These are phyloP conservation scores for Catonia carolina DNA, from an alignment of 2,888 invertebrate species.

Conservation along the genomic window DNA sequence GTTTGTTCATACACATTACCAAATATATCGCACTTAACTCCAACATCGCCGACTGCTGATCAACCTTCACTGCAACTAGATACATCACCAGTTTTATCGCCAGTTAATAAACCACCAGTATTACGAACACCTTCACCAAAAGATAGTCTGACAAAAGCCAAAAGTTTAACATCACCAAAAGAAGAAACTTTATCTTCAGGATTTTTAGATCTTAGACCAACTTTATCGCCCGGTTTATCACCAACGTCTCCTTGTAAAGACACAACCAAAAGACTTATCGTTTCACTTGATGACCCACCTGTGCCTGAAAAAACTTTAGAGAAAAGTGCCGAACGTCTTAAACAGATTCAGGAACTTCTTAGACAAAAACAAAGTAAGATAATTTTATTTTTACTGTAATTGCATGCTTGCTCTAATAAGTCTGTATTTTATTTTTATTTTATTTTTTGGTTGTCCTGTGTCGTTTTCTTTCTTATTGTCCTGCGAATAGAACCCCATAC, in stretches of 20 bases:
- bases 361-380: slow-evolving; percentile 58
- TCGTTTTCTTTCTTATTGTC: no score
- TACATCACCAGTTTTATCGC: slow-evolving; percentile 18
- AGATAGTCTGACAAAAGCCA: slow-evolving; percentile 43
- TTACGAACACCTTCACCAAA: slow-evolving; percentile 28
- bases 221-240: slow-evolving; percentile 30
- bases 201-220: slow-evolving; percentile 29
- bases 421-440: no score
- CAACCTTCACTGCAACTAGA: slow-evolving; percentile 14
- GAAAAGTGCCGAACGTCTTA: slow-evolving; percentile 50
- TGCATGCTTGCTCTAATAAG: no score
- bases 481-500: no score
- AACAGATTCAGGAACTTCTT: slow-evolving; percentile 63
- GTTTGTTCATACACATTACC: slow-evolving; percentile 13
- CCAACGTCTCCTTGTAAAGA: slow-evolving; percentile 28
- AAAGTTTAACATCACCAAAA: slow-evolving; percentile 32
- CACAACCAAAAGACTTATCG: slow-evolving; percentile 16
- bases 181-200: slow-evolving; percentile 43
- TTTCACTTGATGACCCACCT: slow-evolving; percentile 24
- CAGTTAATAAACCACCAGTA: not conserved
- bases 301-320: slow-evolving; percentile 25
- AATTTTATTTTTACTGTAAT: slow-evolving; percentile 11
- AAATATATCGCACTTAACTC: slow-evolving; percentile 32
- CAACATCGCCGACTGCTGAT: slow-evolving; percentile 31
- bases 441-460: no score